Evolutionary conservation across 1,140 invertebrate species (phyloP).

Genomic region (Carcinoscorpius rotundicauda): DNA sequence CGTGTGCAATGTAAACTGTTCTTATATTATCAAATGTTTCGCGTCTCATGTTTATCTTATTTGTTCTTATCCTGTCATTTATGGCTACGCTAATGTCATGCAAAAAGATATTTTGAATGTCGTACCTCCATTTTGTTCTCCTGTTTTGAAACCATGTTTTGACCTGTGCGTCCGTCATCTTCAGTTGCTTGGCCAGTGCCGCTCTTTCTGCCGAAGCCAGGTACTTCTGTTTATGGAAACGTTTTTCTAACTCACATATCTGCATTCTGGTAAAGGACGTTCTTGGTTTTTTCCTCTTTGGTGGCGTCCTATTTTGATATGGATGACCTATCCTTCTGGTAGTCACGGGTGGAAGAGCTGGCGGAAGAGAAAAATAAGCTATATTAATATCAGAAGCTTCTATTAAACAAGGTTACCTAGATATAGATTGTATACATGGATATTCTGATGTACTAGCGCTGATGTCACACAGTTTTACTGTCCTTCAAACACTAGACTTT

Average conservation of each 20-base stretch:
- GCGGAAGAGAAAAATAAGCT: constrained; percentile 28
- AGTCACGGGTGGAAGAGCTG: constrained; percentile 22
- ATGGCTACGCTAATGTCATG: too few relatives aligned
- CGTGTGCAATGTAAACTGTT: too few relatives aligned
- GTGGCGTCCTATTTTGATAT: constrained; percentile 94
- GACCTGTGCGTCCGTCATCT: constrained; percentile 99
- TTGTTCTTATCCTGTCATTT: too few relatives aligned
- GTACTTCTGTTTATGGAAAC: constrained; percentile 98
- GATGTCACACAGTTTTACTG: too few relatives aligned
- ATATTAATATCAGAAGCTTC: too few relatives aligned
- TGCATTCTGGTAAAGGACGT: constrained; percentile 87
- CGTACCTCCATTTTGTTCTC: constrained; percentile 95
- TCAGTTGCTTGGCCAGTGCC: constrained; percentile 80
- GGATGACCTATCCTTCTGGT: constrained; percentile 89
- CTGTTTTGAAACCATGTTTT: constrained; percentile 98
- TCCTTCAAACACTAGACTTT: too few relatives aligned
- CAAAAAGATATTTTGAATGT: not conserved
- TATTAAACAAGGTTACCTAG: too few relatives aligned
- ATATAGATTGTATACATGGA: too few relatives aligned
- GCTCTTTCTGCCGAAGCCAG: constrained; percentile 92
- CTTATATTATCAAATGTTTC: too few relatives aligned
- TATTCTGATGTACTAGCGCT: too few relatives aligned
- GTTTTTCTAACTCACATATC: constrained; percentile 76
- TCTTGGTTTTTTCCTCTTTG: constrained; percentile 93
- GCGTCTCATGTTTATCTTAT: too few relatives aligned